Evolutionary conservation across 2,797 vertebrate genomes (phyloP), one percentile per base, ranked within the genome.

Genomic region (Thripadectes ignobilis): DNA sequence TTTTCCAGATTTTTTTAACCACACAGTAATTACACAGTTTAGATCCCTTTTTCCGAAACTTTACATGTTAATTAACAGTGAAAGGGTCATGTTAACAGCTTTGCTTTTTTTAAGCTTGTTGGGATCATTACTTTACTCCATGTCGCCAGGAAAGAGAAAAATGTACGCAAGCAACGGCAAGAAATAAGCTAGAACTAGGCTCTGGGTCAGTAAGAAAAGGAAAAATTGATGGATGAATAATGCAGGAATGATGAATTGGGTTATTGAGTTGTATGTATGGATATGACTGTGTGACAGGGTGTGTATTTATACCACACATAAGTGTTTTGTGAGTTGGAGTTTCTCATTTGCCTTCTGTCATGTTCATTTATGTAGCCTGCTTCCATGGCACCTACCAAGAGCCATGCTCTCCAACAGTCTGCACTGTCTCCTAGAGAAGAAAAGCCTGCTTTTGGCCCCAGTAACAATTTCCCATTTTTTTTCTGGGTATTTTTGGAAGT

Each of bases 1-100:
- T 69, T 81, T 85, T 45, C 38, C 34, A 80, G n/a, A 23, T 52
- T 91, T 74, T 72, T 87, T 76, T 84, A 80, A 72, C 45, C 12
- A 27, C 39, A 52, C 5, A 30, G 17, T 48, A 71, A 84, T 36
- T 69, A 68, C 17, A 68, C 2, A 73, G 20, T 30, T 68, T 49
- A 79, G 29, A 38, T 49, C 22, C 7, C 8, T 68, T 62, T 22
- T 32, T 73, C 59, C 43, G 30, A 81, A 92, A 76, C 36, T 66
- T 90, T 58, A 34, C 9, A 65, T 39, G 43, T 49, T 80, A 75
- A 88, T 83, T 85, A 79, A 81, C 39, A 92, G 45, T 38, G 9
- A 72, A 92, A 88, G 21, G 20, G 12, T 9, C 22, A 39, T 8
- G 8, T 36, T 71, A 89, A 88, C 17, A 89, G 6, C 17, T 86